phyloP scores from a whole-genome alignment of 2,888 invertebrate species.

The Himalopsyche japonica region DNA sequence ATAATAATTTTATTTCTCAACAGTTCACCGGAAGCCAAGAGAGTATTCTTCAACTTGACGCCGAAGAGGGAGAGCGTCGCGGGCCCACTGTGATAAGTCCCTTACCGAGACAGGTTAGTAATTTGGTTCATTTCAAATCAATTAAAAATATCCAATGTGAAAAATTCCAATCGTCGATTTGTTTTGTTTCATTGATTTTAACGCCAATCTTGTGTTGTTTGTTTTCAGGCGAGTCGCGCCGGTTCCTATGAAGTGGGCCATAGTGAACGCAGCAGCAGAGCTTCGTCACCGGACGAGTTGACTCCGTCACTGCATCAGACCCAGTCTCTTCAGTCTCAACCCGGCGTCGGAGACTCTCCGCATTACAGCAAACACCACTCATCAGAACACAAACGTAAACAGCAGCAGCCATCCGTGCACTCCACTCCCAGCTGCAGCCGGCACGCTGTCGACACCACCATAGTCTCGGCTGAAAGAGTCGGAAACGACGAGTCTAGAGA shows the following conservation, averaged over 20 bases:
- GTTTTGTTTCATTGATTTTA: too few relatives aligned
- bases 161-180: too few relatives aligned
- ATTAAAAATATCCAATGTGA: too few relatives aligned
- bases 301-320: constrained; percentile 55
- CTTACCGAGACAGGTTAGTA: constrained; percentile 43
- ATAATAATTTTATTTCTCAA: constrained; percentile 8
- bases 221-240: constrained; percentile 35
- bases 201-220: neutral
- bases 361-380: constrained; percentile 9
- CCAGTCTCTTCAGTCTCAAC: constrained; percentile 19
- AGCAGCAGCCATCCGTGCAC: constrained; percentile 25
- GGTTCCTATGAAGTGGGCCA: constrained; percentile 57
- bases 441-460: constrained; percentile 28
- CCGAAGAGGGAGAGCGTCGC: constrained; percentile 58
- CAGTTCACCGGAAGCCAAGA: constrained; percentile 85
- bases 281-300: constrained; percentile 67
- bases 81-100: constrained; percentile 48
- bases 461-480: constrained; percentile 18
- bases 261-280: constrained; percentile 63
- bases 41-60: constrained; percentile 77
- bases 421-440: constrained; percentile 34
- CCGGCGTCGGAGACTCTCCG: constrained; percentile 3
- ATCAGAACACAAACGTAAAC: neutral
- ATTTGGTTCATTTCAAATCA: neutral
- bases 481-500: constrained; percentile 12